A percentile compares a stretch with the other conserved stretches of the same genome.
Conservation (phyloP, 1,140 invertebrate genomes). For the Carposina sasakii region DNA sequence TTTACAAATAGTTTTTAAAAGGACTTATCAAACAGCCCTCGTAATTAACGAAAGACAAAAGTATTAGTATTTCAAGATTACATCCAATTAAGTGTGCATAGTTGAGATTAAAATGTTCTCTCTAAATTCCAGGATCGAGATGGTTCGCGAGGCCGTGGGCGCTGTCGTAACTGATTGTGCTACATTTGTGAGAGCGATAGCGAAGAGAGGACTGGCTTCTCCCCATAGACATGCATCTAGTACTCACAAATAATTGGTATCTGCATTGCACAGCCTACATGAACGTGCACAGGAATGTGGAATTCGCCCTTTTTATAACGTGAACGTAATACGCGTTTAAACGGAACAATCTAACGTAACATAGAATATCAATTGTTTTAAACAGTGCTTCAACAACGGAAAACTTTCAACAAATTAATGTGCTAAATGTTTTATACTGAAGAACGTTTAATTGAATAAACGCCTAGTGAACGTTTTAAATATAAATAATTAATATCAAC, state of each 20-base stretch:
- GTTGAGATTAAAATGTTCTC: too few relatives aligned
- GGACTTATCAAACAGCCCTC: too few relatives aligned
- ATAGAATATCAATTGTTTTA: slow-evolving; percentile 65
- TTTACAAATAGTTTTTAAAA: too few relatives aligned
- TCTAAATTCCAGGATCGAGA: slow-evolving; percentile 67
- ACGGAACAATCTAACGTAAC: slow-evolving; percentile 58
- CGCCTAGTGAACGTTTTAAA: slow-evolving; percentile 68
- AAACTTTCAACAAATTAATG: slow-evolving; percentile 71
- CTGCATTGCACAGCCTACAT: slow-evolving; percentile 44
- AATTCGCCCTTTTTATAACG: slow-evolving; percentile 33
- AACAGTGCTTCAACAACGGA: slow-evolving; percentile 65
- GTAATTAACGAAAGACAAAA: too few relatives aligned
- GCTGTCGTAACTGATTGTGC: slow-evolving; percentile 56
- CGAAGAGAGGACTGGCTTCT: slow-evolving; percentile 65
- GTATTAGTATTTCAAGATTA: too few relatives aligned
- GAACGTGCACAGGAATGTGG: slow-evolving; percentile 46
- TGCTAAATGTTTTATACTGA: slow-evolving; percentile 70
- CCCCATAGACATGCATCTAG: slow-evolving; percentile 70
- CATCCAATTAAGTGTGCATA: too few relatives aligned
- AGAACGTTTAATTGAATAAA: slow-evolving; percentile 62
- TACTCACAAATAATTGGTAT: slow-evolving; percentile 62
- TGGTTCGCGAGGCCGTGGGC: slow-evolving; percentile 62
- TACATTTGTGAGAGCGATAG: slow-evolving; percentile 33
- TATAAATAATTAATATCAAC: too few relatives aligned
- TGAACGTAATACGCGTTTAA: slow-evolving; percentile 39